Evolutionary conservation across 2,113 vertebrate genomes (phyloP).

Genomic region (Callaeas wilsoni): DNA sequence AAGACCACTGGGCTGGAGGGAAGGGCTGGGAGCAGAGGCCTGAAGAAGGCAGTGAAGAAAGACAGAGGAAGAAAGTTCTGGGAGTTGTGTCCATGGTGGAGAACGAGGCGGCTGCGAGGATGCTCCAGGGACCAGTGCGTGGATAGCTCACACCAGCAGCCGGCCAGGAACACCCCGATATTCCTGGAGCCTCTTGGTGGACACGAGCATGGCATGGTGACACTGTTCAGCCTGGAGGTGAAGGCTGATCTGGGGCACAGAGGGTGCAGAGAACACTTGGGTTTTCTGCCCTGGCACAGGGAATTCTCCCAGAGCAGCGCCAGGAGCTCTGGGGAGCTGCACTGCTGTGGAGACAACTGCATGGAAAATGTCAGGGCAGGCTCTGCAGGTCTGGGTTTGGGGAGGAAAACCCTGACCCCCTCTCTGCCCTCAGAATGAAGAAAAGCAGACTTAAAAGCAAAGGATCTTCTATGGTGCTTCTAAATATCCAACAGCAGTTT

Average conservation of each 20-base stretch:
- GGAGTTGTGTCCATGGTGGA: neutral
- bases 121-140: too few species aligned
- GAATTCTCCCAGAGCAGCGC: neutral
- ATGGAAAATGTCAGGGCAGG: neutral
- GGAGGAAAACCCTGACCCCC: neutral
- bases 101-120: neutral
- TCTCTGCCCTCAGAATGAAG: neutral
- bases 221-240: neutral
- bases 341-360: neutral
- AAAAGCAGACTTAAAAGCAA: neutral
- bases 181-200: neutral
- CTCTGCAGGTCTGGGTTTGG: neutral
- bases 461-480: neutral
- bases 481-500: neutral
- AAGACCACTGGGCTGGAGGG: neutral
- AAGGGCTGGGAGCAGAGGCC: neutral
- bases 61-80: neutral
- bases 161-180: neutral
- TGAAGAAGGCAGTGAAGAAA: neutral
- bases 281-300: neutral
- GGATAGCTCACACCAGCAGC: neutral
- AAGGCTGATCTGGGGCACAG: neutral
- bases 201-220: neutral
- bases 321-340: neutral
- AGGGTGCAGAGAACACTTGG: neutral